Evolutionary conservation across 2,113 vertebrate species (phyloP).

Genomic region (Pituophis catenifer): DNA sequence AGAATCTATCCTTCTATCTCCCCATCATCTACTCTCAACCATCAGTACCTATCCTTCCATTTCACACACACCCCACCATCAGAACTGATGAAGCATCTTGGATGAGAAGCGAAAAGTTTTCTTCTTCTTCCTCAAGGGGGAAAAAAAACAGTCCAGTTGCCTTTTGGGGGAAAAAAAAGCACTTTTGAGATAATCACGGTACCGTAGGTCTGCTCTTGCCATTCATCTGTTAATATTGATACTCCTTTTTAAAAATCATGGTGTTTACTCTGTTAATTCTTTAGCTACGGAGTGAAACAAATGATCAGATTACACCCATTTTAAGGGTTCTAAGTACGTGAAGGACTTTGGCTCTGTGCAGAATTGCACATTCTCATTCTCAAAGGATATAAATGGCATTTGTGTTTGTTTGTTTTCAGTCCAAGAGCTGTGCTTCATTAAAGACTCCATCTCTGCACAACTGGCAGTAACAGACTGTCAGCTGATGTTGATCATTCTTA

Average conservation of each 20-base stretch:
- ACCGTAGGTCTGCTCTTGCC: neutral
- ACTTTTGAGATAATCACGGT: neutral
- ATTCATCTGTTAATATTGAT: neutral
- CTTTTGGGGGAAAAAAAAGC: neutral
- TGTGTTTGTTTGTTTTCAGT: neutral
- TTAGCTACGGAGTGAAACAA: neutral
- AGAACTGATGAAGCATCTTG: too few species aligned
- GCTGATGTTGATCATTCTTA: neutral
- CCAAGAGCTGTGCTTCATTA: neutral
- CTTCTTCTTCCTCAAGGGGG: neutral
- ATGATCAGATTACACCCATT: neutral
- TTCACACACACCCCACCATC: neutral
- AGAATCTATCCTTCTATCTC: neutral
- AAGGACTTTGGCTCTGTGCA: neutral
- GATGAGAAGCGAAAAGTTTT: too few species aligned
- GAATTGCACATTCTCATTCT: neutral
- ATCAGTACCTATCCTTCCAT: neutral
- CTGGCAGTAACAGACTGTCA: neutral
- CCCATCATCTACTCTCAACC: neutral
- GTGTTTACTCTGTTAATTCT: neutral
- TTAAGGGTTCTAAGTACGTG: neutral
- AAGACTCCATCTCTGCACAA: neutral
- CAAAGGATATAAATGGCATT: neutral
- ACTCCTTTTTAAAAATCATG: neutral
- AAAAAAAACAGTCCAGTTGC: neutral